Evolutionary conservation across 1,140 invertebrate genomes (phyloP), one percentile per base, ranked within the genome.

Genomic region (Homalodisca vitripennis): DNA sequence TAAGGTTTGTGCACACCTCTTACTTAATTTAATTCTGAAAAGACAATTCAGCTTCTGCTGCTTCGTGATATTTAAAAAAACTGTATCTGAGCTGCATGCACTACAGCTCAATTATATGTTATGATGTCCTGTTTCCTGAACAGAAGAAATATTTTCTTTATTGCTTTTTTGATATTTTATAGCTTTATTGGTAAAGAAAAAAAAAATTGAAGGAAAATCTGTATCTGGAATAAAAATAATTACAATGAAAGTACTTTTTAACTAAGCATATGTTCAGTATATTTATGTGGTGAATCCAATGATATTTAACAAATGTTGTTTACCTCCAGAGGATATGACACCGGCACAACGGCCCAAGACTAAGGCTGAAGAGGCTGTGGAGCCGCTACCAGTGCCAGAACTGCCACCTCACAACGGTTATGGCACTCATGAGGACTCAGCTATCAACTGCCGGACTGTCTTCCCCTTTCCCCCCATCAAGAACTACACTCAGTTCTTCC

Each of bases 361-460:
- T 10, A 66, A 69, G 46, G 67, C 66, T 24, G 71, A 74, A 66
- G 29, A 62, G 24, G 60, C 30, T 12, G 32, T 32, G n/a, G 47
- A 26, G 24, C 57, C 55, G 60, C 26, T 62, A 17, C 62, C 68
- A 27, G 29, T n/a, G 30, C 53, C 60, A 30, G 79, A 88, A 60
- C 76, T 92, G 31, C 93, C 94, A 13, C 93, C 93, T 0, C 95
- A 93, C 83, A 95, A 95, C 76, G 93, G 93, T 3, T 94, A 88
- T 80, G 94, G 94, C 3, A 87, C 86, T 0, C 88, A 92, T 72
- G 92, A 94, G 73, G 94, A 97, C 79, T 95, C 93, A 0, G 86
- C 94, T 26, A 89, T 89, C 70, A 94, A 94, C 76, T 95, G 92
- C 77, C 31, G 57, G 0, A 66, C 68, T 10, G 66, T 74, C 2